Evolutionary conservation across 1,140 invertebrate species (phyloP), one percentile per base, ranked within the genome.

Genomic region (Coptotermes formosanus): DNA sequence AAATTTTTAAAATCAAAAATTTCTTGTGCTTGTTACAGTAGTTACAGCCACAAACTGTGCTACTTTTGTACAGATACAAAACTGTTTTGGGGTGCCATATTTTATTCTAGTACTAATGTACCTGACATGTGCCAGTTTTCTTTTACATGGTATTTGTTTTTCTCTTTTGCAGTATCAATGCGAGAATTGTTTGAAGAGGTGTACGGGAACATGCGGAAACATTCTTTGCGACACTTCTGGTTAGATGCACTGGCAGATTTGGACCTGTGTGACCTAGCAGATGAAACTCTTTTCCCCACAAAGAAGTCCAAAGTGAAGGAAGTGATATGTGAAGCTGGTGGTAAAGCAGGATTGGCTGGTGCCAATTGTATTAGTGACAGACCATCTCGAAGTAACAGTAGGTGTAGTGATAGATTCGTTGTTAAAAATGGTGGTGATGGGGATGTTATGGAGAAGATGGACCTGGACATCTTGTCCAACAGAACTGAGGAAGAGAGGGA

Each of bases 201-300:
- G 25, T 96, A 96, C 88, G 93, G 92, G 64, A 93, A 94, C 85
- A 93, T 96, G 0, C 92, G 95, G 45, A 94, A 94, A 83, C 93
- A 95, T 85, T 95, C 95, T 38, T 94, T 96, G 82, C 93, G 94
- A 86, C 94, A 94, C 55, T 97, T 96, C 89, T 97, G 96, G 96
- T 91, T 92, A 84, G 95, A 94, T 89, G 93, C 92, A 87, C 91
- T 93, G 87, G 95, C 92, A 89, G 94, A 90, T 88, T 93, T 91
- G 90, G 95, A 92, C 90, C 93, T 92, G 55, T 92, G 94, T 87
- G 95, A 96, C 88, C 91, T 97, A 14, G 94, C 95, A 19, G 95
- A 96, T 87, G 94, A 95, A 89, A 92, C 92, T 85, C 83, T 69
- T 3, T 87, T 87, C 75, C 81, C 48, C 44, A 87, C 32, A 55